Conservation (phyloP, 2,888 invertebrate genomes). For the Andrena haemorrhoa region DNA sequence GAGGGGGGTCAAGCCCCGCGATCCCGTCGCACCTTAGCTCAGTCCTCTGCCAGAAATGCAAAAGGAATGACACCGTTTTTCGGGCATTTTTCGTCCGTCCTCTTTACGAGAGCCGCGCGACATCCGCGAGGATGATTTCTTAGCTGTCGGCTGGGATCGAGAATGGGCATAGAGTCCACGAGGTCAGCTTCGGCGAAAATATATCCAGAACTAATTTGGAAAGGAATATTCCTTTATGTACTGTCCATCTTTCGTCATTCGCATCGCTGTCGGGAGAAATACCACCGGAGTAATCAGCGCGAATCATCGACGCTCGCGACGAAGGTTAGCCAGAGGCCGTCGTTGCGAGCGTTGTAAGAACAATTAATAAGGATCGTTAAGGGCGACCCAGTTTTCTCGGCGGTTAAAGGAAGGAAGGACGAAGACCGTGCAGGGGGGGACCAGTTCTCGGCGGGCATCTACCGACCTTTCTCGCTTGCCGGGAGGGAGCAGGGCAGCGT, state of each 20-base stretch:
- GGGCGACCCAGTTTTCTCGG: constrained; percentile 65
- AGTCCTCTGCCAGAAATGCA: constrained; percentile 11
- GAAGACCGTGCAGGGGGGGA: constrained; percentile 28
- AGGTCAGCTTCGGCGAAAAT: neutral
- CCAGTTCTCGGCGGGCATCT: constrained; percentile 43
- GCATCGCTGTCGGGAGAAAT: neutral
- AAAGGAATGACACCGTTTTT: constrained; percentile 15
- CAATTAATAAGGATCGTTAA: constrained; percentile 73
- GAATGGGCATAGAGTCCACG: neutral
- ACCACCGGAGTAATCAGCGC: neutral
- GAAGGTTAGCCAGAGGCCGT: constrained; percentile 32
- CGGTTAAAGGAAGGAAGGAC: constrained; percentile 38
- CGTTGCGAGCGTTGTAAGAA: constrained; percentile 43
- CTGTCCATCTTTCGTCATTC: neutral
- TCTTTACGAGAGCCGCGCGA: neutral
- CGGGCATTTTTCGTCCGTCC: neutral
- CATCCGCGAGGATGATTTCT: neutral
- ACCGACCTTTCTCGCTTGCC: constrained; percentile 34
- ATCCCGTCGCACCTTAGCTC: neutral
- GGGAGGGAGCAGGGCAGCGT: constrained; percentile 21
- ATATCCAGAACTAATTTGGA: no score
- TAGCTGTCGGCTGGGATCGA: neutral
- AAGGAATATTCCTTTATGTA: no score
- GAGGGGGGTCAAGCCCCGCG: constrained; percentile 33
- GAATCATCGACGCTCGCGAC: constrained; percentile 8